Percentiles rank a stretch among this genome's conserved stretches.
Conservation (phyloP, 2,888 invertebrate genomes). For the Patella ulyssiponensis region DNA sequence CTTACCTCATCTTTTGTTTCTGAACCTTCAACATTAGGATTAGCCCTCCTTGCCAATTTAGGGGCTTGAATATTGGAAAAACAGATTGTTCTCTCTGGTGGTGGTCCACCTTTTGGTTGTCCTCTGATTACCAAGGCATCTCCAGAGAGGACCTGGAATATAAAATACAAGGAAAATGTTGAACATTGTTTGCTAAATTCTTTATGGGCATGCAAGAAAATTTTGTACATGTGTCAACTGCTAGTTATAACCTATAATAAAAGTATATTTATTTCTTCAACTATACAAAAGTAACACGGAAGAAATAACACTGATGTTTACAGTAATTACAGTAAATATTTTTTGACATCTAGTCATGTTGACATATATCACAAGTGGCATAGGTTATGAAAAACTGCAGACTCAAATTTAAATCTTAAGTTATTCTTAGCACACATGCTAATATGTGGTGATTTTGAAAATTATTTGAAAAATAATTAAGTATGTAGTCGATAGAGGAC, state of each 20-base stretch:
- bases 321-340: neutral
- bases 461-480: no score
- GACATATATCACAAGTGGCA: no score
- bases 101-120: slow-evolving; percentile 83
- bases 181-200: no score
- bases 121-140: slow-evolving; percentile 94
- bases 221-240: no score
- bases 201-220: no score
- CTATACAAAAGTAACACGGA: neutral
- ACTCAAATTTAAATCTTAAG: neutral
- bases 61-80: slow-evolving; percentile 94
- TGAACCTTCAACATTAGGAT: slow-evolving; percentile 72
- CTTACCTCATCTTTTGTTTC: slow-evolving; percentile 72
- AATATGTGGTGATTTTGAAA: neutral
- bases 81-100: slow-evolving; percentile 91
- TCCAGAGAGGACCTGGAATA: slow-evolving; percentile 90
- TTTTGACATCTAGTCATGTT: no score
- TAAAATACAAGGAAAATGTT: neutral
- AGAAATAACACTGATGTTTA: neutral
- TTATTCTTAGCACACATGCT: no score
- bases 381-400: neutral
- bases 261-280: neutral
- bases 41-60: slow-evolving; percentile 85
- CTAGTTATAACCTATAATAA: no score
- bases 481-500: no score